Evolutionary conservation across 1,140 invertebrate species (phyloP).

Genomic region (Scaptodrosophila lebanonensis): DNA sequence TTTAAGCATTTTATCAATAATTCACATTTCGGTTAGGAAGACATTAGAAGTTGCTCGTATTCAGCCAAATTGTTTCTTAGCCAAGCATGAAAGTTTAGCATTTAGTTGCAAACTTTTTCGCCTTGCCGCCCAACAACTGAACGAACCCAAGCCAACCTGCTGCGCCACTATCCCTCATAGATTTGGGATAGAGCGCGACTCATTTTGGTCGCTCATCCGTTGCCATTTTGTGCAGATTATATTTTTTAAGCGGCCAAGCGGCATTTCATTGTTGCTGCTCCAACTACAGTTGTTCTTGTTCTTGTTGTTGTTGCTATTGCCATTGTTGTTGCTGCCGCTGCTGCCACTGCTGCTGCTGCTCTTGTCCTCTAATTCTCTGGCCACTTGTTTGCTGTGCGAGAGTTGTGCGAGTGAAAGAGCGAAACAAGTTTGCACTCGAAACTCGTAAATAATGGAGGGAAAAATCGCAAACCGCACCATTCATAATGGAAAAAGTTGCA

Average conservation of each 20-base stretch:
- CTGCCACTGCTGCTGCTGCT: too few relatives aligned
- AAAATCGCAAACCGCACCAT: conserved; percentile 73
- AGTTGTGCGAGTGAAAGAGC: conserved; percentile 4
- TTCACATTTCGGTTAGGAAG: too few relatives aligned
- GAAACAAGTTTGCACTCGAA: conserved; percentile 72
- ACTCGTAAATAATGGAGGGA: conserved; percentile 71
- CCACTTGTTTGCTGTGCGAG: conserved; percentile 57
- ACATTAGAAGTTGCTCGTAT: too few relatives aligned
- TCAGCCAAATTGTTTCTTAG: conserved; percentile 60
- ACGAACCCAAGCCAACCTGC: too few relatives aligned
- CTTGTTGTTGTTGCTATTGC: too few relatives aligned
- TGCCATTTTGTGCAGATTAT: conserved; percentile 1
- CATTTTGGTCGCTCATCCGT: not conserved
- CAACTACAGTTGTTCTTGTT: too few relatives aligned
- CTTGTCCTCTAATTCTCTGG: conserved; percentile 72
- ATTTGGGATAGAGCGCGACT: not conserved
- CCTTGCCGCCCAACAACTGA: too few relatives aligned
- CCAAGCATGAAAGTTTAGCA: conserved; percentile 56
- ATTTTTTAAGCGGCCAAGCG: conserved; percentile 52
- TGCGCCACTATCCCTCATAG: too few relatives aligned
- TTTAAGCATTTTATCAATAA: conserved; percentile 35
- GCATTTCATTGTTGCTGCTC: too few relatives aligned
- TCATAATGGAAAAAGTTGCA: conserved; percentile 73
- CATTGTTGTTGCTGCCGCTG: too few relatives aligned
- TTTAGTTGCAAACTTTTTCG: conserved; percentile 41